Evolutionary conservation across 2,797 vertebrate genomes (phyloP), one percentile per base, ranked within the genome.

Genomic region (Chanos chanos): DNA sequence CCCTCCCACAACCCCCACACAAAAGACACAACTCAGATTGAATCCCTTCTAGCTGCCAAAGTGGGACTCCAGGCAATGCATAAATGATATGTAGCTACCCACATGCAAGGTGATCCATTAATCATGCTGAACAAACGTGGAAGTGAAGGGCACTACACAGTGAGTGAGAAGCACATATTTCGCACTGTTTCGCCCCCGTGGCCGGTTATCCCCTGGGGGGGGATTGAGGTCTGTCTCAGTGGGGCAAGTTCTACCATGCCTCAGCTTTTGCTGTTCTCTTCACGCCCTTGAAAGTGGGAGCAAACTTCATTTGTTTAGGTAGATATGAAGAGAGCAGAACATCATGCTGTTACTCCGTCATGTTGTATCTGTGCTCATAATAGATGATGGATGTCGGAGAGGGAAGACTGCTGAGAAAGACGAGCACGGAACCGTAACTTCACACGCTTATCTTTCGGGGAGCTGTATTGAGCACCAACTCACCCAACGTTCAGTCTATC

Each of bases 21-120:
- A 54, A 36, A 16, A 68, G 37, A 53, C 21, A 8, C 24, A 15
- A 49, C 44, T 66, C 43, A 53, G 28, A 30, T 15, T 7, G 9
- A 45, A 22, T 18, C 10, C 19, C 61, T 24, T 10, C 24, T 34
- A 41, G 52, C 54, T 67, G 54, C 55, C 53, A 72, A 72, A 57
- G 48, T 8, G 50, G 69, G 51, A 25, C 63, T 49, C 22, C 44
- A 62, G 57, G 57, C 60, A 66, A 45, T 31, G 4, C 52, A 12
- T 36, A 59, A 52, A 8, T 34, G 22, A 5, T 18, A n/a, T 5
- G n/a, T 22, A 62, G 51, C 66, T 45, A 34, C 58, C 62, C 33
- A 39, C 39, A 45, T 59, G 15, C 66, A 65, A 72, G 66, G 66
- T 70, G 61, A 45, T 49, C 57, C 52, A 68, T 74, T 73, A 70